phyloP scores from a whole-genome alignment of 2,888 invertebrate species.

The Noctuana brunneofusca region DNA sequence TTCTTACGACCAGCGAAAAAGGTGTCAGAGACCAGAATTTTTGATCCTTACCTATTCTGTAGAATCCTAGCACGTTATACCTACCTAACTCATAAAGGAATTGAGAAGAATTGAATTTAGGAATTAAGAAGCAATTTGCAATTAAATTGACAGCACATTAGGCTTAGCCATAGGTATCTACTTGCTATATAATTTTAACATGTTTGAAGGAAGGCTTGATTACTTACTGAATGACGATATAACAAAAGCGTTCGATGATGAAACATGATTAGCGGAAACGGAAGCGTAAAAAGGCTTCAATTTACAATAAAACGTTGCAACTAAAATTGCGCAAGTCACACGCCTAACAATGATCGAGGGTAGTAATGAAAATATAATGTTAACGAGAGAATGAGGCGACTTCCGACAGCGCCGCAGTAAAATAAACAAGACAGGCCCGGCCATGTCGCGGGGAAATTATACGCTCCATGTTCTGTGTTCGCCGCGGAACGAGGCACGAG shows the following conservation, averaged over 20 bases:
- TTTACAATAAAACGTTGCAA: conserved; percentile 38
- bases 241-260: conserved; percentile 37
- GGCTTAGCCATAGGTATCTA: too few species aligned
- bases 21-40: too few species aligned
- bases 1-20: background rate
- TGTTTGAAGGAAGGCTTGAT: background rate
- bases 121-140: background rate
- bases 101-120: too few species aligned
- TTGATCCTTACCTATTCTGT: too few species aligned
- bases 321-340: conserved; percentile 51
- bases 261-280: conserved; percentile 40
- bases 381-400: conserved; percentile 54
- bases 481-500: conserved; percentile 39
- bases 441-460: conserved; percentile 53
- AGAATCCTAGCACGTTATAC: too few species aligned
- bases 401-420: conserved; percentile 58
- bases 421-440: conserved; percentile 62
- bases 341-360: conserved; percentile 52
- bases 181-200: background rate
- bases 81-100: too few species aligned
- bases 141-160: background rate
- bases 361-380: conserved; percentile 62
- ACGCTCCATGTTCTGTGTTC: conserved; percentile 38
- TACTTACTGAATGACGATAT: conserved; percentile 2
- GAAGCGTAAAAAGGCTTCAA: conserved; percentile 43